Conservation (phyloP, 2,797 vertebrate species). For the Bufotes viridis region DNA sequence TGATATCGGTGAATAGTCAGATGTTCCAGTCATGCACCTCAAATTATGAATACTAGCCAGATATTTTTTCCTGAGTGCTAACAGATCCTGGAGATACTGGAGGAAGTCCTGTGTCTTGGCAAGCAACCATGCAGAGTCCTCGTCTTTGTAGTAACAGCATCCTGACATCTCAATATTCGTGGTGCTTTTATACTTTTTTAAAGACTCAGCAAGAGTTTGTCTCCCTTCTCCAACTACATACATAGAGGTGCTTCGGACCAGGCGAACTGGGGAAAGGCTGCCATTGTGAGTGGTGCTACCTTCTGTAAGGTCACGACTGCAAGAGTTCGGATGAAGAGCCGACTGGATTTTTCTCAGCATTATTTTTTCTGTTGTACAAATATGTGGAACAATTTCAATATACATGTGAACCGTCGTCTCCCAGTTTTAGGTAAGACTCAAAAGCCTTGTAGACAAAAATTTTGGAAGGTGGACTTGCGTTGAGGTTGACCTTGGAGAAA, state of each 20-base stretch:
- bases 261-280: slow-evolving; percentile 78
- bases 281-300: slow-evolving; percentile 75
- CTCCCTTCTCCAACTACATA: slow-evolving; percentile 82
- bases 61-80: slow-evolving; percentile 90
- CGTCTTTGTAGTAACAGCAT: slow-evolving; percentile 83
- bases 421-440: not conserved
- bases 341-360: slow-evolving; percentile 95
- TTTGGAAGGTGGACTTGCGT: not conserved
- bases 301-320: slow-evolving; percentile 68
- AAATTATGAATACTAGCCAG: slow-evolving; percentile 82
- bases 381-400: not conserved
- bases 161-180: slow-evolving; percentile 81
- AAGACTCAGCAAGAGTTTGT: slow-evolving; percentile 72
- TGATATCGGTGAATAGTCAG: slow-evolving; percentile 62
- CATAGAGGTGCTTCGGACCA: slow-evolving; percentile 95
- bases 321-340: slow-evolving; percentile 82
- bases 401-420: not conserved
- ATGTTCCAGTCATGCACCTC: slow-evolving; percentile 70
- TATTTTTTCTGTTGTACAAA: slow-evolving; percentile 57
- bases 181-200: slow-evolving; percentile 89
- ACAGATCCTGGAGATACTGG: slow-evolving; percentile 91
- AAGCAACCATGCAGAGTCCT: slow-evolving; percentile 89
- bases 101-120: slow-evolving; percentile 91
- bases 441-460: not conserved
- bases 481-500: not conserved